Conservation (phyloP, 1,140 invertebrate species). For the Cotesia glomerata region DNA sequence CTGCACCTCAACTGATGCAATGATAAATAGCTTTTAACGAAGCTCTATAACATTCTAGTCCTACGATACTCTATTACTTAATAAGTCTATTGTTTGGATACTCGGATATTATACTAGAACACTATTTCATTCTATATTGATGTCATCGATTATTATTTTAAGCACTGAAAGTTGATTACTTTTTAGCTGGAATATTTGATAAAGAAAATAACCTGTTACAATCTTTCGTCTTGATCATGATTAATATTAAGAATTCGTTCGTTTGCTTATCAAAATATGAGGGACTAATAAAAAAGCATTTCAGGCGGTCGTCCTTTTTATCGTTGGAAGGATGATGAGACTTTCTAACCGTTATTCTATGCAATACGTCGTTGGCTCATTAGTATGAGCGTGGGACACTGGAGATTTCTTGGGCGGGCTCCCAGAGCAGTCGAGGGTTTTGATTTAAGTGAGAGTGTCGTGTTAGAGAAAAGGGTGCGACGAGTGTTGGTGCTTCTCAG, state of each 20-base stretch:
- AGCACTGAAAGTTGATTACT: no score
- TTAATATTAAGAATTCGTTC: neutral
- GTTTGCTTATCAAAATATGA: neutral
- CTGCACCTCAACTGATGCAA: conserved; percentile 39
- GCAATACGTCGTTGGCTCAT: conserved; percentile 38
- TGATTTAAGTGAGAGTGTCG: conserved; percentile 47
- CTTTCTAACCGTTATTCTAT: neutral
- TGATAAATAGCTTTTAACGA: conserved; percentile 61
- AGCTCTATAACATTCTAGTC: conserved; percentile 31
- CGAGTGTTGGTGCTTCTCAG: neutral
- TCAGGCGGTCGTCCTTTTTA: neutral
- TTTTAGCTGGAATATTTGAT: no score
- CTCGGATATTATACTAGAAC: neutral
- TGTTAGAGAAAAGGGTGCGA: neutral
- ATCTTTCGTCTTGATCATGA: neutral
- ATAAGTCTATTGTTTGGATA: conserved; percentile 30
- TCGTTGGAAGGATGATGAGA: neutral
- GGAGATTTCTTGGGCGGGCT: conserved; percentile 52
- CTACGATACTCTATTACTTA: conserved; percentile 36
- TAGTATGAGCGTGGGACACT: conserved; percentile 52
- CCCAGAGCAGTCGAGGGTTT: conserved; percentile 40
- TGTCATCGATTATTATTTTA: no score
- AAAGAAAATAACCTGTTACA: no score
- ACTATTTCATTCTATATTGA: no score
- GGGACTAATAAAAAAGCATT: neutral